phyloP scores from a whole-genome alignment of 2,888 invertebrate species.

The Sesia apiformis region DNA sequence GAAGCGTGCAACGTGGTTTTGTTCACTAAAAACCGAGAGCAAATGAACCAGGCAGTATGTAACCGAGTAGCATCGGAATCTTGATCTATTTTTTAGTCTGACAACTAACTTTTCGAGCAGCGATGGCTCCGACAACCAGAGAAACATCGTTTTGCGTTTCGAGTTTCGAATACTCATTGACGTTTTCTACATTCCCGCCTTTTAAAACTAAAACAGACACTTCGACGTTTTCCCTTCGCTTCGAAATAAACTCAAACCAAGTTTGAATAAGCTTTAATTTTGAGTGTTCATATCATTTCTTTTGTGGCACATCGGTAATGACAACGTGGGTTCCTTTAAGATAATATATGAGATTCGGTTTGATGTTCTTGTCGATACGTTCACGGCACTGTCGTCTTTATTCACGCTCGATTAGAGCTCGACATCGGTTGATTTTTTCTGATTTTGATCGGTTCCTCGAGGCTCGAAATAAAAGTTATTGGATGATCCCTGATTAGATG shows the following conservation, averaged over 20 bases:
- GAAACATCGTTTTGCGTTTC: constrained; percentile 49
- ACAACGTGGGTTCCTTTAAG: constrained; percentile 36
- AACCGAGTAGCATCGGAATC: constrained; percentile 18
- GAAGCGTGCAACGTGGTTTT: constrained; percentile 11
- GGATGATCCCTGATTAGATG: constrained; percentile 71
- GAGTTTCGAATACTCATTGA: constrained; percentile 51
- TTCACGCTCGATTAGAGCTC: constrained; percentile 22
- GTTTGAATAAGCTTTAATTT: constrained; percentile 31
- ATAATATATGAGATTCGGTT: constrained; percentile 55
- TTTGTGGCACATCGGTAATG: constrained; percentile 39
- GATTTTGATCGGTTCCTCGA: constrained; percentile 31
- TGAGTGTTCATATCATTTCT: constrained; percentile 20
- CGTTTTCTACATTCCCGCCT: constrained; percentile 28
- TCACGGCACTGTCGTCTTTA: constrained; percentile 35
- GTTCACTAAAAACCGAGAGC: constrained; percentile 11
- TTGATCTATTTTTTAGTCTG: constrained; percentile 35
- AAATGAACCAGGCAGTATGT: constrained; percentile 20
- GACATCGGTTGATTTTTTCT: constrained; percentile 20
- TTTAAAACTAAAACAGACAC: neutral
- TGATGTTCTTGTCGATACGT: constrained; percentile 32
- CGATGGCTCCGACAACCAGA: constrained; percentile 33
- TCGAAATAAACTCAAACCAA: constrained; percentile 22
- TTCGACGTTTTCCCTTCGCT: constrained; percentile 5
- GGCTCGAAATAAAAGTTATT: constrained; percentile 59
- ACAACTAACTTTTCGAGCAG: constrained; percentile 42